Percentiles rank a stretch among this genome's conserved stretches.
These are phyloP conservation scores for Salvelinus sp. DNA, from an alignment of 2,113 vertebrate genomes.

Conservation along the genomic window DNA sequence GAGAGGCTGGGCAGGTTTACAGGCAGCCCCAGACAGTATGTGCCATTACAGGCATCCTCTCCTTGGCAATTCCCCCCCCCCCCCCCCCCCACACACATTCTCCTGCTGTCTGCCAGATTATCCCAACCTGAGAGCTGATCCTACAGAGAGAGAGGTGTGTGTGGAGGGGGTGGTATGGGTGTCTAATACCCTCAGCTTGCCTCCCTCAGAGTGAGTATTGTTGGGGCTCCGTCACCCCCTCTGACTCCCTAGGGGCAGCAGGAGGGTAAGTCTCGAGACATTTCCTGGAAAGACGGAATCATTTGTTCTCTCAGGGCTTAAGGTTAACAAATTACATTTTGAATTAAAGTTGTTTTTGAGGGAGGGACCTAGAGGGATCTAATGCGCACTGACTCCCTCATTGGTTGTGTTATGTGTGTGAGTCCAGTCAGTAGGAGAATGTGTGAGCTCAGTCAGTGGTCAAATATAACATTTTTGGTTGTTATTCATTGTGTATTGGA, in stretches of 20 bases:
- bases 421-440: neutral
- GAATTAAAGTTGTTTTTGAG: slow-evolving; percentile 9
- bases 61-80: neutral
- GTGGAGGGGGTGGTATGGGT: slow-evolving; percentile 8
- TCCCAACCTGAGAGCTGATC: slow-evolving; percentile 6
- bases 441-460: slow-evolving; percentile 16
- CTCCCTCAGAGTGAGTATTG: slow-evolving; percentile 54
- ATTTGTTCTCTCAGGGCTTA: slow-evolving; percentile 26
- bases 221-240: slow-evolving; percentile 50
- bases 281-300: slow-evolving; percentile 44
- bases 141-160: neutral
- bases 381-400: neutral
- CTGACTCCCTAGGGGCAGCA: slow-evolving; percentile 53
- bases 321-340: slow-evolving; percentile 31
- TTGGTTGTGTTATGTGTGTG: slow-evolving; percentile 8
- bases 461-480: neutral
- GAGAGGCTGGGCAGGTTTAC: neutral
- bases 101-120: slow-evolving; percentile 39
- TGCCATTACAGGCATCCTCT: neutral
- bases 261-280: slow-evolving; percentile 33
- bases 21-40: neutral
- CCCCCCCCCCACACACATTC: neutral
- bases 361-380: neutral
- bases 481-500: neutral
- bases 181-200: slow-evolving; percentile 46